Base-by-base conservation (phyloP, 2,113 vertebrate genomes). In the Sinocyclocheilus anophthalmus region DNA sequence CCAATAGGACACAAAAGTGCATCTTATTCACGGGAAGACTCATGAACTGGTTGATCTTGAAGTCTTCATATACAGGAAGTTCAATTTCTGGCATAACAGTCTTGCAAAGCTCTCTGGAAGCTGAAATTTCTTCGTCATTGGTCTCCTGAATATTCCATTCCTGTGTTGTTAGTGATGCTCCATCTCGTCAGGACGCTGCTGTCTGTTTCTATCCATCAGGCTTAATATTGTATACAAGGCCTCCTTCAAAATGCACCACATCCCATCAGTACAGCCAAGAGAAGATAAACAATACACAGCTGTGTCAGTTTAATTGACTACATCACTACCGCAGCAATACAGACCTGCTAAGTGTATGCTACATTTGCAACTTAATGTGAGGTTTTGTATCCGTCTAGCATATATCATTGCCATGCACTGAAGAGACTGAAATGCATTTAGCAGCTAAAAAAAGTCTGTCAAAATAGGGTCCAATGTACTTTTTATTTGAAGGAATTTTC, bases 191-290 rank as follows among this genome's bases (percentile, higher is more conserved):
- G 78, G 57, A 81, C 33, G 13, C 78, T 45, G 57, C 33, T 81
- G 37, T 69, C 63, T 53, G 63, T 82, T 70, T 69, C 24, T 45
- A 82, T 69, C 61, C 24, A 50, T 69, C 63, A 82, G 24, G 69
- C 42, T 82, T 33, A 50, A 69, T 82, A 48, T 82, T 18, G 42
- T 82, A 82, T 53, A 82, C 79, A 67, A 16, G 3, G 63, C 80
- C 61, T 82, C 14, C 26, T 50, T 69, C 80, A 50, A 26, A 14
- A 70, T 69, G 39, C 61, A 33, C 57, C 7, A 4, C 39, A 53
- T 48, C n/a, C 16, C 80, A 65, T 80, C 30, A 80, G 77, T 61
- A 45, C 4, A 45, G 39, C 12, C 73, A 77, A 77, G 26, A 77
- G 76, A 33, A 55, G 48, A 77, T 20, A 12, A 77, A 55, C 76